These are phyloP conservation scores for Charadrius vociferus DNA, from an alignment of 2,113 vertebrate species.

Conservation along the genomic window DNA sequence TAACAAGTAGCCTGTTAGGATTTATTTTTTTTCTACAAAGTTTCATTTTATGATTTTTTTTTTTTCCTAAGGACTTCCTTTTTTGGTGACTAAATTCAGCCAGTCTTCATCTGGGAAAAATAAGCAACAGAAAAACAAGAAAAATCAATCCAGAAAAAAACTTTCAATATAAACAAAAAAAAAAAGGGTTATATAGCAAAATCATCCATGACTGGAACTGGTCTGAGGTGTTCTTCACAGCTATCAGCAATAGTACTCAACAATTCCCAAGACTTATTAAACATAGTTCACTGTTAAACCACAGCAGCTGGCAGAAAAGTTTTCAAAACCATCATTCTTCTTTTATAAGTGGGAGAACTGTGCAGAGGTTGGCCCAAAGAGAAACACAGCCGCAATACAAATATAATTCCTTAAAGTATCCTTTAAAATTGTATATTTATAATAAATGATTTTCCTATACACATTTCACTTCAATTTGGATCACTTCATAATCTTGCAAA, in stretches of 20 bases:
- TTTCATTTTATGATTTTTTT: background rate
- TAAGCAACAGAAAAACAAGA: background rate
- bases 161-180: background rate
- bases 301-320: background rate
- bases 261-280: background rate
- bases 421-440: background rate
- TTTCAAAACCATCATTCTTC: background rate
- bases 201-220: background rate
- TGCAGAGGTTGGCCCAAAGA: background rate
- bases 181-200: background rate
- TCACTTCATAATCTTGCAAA: constrained; percentile 27
- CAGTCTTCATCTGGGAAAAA: background rate
- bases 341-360: background rate
- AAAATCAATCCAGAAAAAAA: background rate
- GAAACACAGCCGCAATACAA: background rate
- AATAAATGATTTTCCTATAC: background rate
- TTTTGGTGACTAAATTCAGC: background rate
- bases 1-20: background rate
- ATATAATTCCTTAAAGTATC: background rate
- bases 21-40: background rate
- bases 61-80: background rate
- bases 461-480: background rate
- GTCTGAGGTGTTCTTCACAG: background rate
- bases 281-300: background rate
- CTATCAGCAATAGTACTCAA: background rate